These are phyloP conservation scores for Auanema sp. DNA, from an alignment of 2,888 invertebrate species.

Conservation along the genomic window DNA sequence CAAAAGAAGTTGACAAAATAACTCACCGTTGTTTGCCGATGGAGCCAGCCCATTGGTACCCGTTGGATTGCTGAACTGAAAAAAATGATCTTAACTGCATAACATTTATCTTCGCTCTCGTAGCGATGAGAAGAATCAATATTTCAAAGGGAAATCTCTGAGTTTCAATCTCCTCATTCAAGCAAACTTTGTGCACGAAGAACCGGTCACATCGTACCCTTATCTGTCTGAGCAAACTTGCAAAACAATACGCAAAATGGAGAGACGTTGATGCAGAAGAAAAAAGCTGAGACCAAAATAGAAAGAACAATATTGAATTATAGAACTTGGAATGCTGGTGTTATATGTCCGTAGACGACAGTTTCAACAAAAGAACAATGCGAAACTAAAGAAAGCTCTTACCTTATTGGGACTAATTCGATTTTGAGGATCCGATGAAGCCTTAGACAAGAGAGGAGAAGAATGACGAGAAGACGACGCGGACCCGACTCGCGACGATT, in stretches of 20 bases:
- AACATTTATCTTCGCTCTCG: conserved; percentile 6
- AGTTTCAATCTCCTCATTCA: background rate
- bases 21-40: conserved; percentile 16
- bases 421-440: conserved; percentile 11
- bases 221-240: conserved; percentile 14
- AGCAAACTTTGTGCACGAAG: conserved; percentile 5
- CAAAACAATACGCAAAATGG: conserved; percentile 11
- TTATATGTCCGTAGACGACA: too few species aligned
- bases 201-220: conserved; percentile 11
- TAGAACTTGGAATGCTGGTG: too few species aligned
- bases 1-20: conserved; percentile 7
- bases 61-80: conserved; percentile 20
- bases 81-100: conserved; percentile 2
- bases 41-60: conserved; percentile 13
- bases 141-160: conserved; percentile 4
- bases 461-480: conserved; percentile 20
- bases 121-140: background rate
- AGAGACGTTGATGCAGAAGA: conserved; percentile 1
- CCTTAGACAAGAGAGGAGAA: conserved; percentile 16
- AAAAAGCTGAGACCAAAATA: too few species aligned
- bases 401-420: conserved; percentile 25
- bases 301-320: too few species aligned
- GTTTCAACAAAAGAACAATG: too few species aligned
- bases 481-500: conserved; percentile 26
- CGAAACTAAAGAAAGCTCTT: background rate